These are phyloP conservation scores for Etheostoma cragini DNA, from an alignment of 2,113 vertebrate genomes.

Conservation along the genomic window DNA sequence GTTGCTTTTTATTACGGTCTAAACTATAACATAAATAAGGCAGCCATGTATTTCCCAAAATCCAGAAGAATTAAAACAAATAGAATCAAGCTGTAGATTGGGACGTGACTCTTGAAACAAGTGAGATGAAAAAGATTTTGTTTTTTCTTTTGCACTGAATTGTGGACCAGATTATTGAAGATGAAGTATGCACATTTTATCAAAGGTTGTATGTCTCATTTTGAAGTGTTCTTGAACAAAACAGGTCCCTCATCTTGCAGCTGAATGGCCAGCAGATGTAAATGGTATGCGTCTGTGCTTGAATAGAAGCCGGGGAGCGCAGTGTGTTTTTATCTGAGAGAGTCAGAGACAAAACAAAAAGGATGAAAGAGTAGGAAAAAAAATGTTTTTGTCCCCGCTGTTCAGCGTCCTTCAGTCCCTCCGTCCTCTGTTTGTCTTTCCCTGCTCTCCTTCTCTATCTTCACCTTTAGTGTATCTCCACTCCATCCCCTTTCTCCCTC, in stretches of 20 bases:
- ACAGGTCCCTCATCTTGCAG: background rate
- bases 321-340: background rate
- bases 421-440: background rate
- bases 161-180: background rate
- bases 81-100: background rate
- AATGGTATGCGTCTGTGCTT: background rate
- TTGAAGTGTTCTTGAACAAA: constrained; percentile 1
- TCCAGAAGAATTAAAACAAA: too few relatives aligned
- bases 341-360: background rate
- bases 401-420: constrained; percentile 4
- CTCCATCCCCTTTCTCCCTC: background rate
- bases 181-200: background rate
- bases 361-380: background rate
- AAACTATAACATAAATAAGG: background rate
- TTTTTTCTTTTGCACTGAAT: background rate
- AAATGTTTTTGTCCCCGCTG: constrained; percentile 4
- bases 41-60: too few relatives aligned
- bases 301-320: background rate
- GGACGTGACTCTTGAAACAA: background rate
- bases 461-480: background rate
- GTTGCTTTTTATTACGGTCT: background rate
- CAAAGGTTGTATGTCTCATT: background rate
- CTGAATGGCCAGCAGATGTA: constrained; percentile 1
- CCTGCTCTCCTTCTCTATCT: background rate
- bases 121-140: background rate